Evolutionary conservation across 2,113 vertebrate genomes (phyloP), one percentile per base, ranked within the genome.

Genomic region (Pavo muticus): DNA sequence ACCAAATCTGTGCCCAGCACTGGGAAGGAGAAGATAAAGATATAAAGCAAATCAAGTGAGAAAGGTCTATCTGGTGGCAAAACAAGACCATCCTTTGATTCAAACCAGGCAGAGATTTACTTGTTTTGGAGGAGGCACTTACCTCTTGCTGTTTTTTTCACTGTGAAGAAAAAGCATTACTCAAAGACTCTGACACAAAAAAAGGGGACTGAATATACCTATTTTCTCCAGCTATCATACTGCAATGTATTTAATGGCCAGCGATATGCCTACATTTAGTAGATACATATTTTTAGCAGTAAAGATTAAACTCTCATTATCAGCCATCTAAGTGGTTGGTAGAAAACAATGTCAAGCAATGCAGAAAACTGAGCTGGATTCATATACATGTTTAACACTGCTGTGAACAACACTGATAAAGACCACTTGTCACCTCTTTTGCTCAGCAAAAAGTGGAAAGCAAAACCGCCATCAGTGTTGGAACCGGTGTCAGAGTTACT

Each of bases 351-450:
- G 12, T 60, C 60, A 84, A 73, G 20, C 25, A 77, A n/a, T 5
- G 35, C 20, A 60, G 60, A 76, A 67, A 15, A 86, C 7, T 0
- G 0, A 71, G 15, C 40, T 2, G 14, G 35, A 91, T 16, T 80
- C 29, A 13, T 29, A 64, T 23, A 54, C 74, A 18, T 48, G 57
- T 81, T 78, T 75, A 72, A 77, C 60, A 64, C 14, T 40, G 6
- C 47, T 71, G n/a, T 3, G 3, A 93, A 54, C 56, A 71, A 29
- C 0, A 12, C 39, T 8, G 7, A 68, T 52, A 57, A 90, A 81
- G 76, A 56, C 56, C 90, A 8, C 40, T 84, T 90, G 76, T 84
- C 69, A 86, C 29, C 27, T 64, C 10, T 81, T 90, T 60, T 82
- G 30, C 57, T 89, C 54, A 47, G 50, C 45, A 44, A 88, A 87